Evolutionary conservation across 2,888 invertebrate species (phyloP), one percentile per base, ranked within the genome.

Genomic region (Glaucopsyche alexis): DNA sequence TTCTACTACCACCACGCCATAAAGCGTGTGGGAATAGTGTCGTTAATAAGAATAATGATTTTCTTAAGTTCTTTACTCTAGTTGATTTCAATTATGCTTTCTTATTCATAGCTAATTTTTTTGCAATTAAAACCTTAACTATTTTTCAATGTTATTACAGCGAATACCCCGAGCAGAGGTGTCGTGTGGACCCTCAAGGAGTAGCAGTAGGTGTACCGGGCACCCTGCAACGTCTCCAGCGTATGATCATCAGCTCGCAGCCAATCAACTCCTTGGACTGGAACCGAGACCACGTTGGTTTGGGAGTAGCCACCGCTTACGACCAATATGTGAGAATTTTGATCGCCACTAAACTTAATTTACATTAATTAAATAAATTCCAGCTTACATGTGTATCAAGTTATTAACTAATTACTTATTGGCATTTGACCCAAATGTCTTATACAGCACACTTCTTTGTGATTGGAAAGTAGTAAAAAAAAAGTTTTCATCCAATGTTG

Each of bases 201-300:
- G 90, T 94, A 2, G 94, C 95, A 0, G 87, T 94, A 73, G 98
- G 98, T 2, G 95, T 98, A 0, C 87, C 96, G 1, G 99, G 99
- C 0, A 95, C 94, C 49, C 83, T 98, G 42, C 91, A 94, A 45
- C 94, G 96, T 72, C 86, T 98, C 8, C 98, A 98, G 85, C 97
- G 97, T 74, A 95, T 95, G 80, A 95, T 95, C 0, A 81, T 99
- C 72, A 96, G 98, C 19, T 94, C 96, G 7, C 99, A 99, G 84
- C 99, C 99, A 0, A 95, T 99, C 76, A 96, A 96, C 82, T 95
- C 96, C 11, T 95, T 97, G 78, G 98, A 98, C 83, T 99, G 99
- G 99, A 97, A 97, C 87, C 67, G 95, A 0, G 98, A 99, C 84
- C 98, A 98, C 84, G 89, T 95, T 66, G 99, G 99, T 0, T 92